phyloP scores from a whole-genome alignment of 1,140 invertebrate genomes.

The Artemia franciscana region DNA sequence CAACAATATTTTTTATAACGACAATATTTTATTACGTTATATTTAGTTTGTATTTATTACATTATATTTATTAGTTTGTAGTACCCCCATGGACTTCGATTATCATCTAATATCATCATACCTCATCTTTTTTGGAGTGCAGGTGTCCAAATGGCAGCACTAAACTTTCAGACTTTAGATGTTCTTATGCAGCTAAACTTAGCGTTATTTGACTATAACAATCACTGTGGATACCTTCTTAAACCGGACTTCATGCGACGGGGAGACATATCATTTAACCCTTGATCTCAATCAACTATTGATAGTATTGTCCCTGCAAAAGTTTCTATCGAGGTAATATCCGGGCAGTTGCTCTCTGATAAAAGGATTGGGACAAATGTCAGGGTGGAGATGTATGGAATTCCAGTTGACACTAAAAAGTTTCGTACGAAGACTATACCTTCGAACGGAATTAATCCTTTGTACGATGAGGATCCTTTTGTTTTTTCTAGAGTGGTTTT shows the following conservation, averaged over 20 bases:
- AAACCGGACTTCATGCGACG: conserved; percentile 98
- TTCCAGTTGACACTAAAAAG: conserved; percentile 93
- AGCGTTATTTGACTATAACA: conserved; percentile 96
- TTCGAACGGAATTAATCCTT: conserved; percentile 87
- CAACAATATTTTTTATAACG: too few relatives aligned
- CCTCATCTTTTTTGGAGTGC: conserved; percentile 99
- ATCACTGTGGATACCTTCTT: conserved; percentile 76
- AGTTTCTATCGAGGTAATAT: conserved; percentile 60
- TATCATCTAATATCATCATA: conserved; percentile 97
- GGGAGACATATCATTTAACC: conserved; percentile 78
- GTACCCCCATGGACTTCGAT: conserved; percentile 80
- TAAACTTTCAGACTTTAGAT: conserved; percentile 94
- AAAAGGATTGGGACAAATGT: conserved; percentile 90
- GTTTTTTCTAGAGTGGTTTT: conserved; percentile 80
- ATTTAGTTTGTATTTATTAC: too few relatives aligned
- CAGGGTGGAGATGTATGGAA: conserved; percentile 96
- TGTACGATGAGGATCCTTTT: conserved; percentile 90
- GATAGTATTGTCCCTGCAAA: conserved; percentile 97
- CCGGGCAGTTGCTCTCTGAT: conserved; percentile 82
- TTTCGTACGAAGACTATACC: conserved; percentile 80
- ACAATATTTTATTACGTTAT: too few relatives aligned
- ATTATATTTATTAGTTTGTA: conserved; percentile 53
- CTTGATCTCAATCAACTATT: conserved; percentile 96
- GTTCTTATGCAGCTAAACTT: conserved; percentile 96
- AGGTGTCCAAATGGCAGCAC: conserved; percentile 90